These are phyloP conservation scores for Falco novaeseelandiae DNA, from an alignment of 2,797 vertebrate species.

Conservation along the genomic window DNA sequence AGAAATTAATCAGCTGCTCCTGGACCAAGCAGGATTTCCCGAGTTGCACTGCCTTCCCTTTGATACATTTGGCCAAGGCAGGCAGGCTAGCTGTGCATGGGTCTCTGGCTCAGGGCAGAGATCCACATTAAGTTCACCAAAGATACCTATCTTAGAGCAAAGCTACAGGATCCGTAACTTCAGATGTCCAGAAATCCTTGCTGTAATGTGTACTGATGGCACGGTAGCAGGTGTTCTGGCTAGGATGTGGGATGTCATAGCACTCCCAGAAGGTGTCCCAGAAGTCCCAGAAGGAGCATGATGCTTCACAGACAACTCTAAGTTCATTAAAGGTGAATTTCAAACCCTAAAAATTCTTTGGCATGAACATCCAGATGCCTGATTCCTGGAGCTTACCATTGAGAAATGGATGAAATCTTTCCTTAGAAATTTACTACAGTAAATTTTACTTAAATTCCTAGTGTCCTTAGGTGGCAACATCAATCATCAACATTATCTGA, in stretches of 20 bases:
- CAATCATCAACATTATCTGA: background rate
- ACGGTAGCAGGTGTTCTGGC: background rate
- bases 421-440: background rate
- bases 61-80: background rate
- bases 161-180: background rate
- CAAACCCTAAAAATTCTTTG: background rate
- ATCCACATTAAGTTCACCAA: background rate
- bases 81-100: background rate
- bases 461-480: background rate
- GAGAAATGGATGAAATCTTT: background rate
- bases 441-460: background rate
- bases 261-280: background rate
- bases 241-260: background rate
- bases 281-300: background rate
- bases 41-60: background rate
- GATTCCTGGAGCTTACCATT: background rate
- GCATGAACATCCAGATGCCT: background rate
- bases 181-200: background rate
- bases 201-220: background rate
- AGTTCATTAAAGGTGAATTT: background rate
- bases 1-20: background rate
- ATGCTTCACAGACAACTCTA: background rate
- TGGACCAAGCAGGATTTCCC: background rate
- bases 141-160: background rate
- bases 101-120: background rate